Base-by-base conservation (phyloP, 2,888 invertebrate genomes). In the Melangyna quadrimaculata region DNA sequence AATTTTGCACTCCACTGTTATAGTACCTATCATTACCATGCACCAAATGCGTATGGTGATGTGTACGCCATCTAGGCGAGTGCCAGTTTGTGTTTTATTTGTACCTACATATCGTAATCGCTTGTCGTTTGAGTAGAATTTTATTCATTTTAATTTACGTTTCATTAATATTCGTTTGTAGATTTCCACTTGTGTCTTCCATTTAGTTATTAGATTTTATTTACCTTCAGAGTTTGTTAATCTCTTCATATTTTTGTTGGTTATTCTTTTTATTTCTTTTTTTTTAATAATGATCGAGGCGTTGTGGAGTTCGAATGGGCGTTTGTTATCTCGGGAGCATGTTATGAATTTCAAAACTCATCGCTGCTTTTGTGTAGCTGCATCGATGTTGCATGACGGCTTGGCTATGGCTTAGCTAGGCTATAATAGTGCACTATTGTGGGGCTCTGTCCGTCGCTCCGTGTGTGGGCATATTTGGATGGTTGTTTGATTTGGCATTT, bases 401-500 rank as follows among this genome's bases (percentile, higher is more conserved):
- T n/a, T n/a, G n/a, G n/a, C n/a, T n/a, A n/a, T 12, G 27, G 10
- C 12, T 27, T 9, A 10, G 22, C 59, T 59, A 8, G 17, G 35
- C 14, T 57, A 55, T 55, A 48, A 14, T n/a, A 29, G 17, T 55
- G 55, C 17, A 29, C 55, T 55, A 55, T 61, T 51, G 67, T 7
- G 22, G 17, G 8, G 40, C 45, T 67, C 70, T 12, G 74, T 84
- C 74, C 75, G 83, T 84, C 5, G 40, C 45, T 67, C 70, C n/a
- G 74, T 84, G 79, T 79, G 83, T 84, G 83, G 83, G 73, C 83
- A 73, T 59, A 72, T 74, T 71, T 55, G 65, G 61, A 70, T 67
- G 35, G 65, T 57, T 74, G 80, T 55, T n/a, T 71, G 71, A 35
- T 72, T 75, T 67, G 59, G 59, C 67, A 72, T 81, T 71, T 73